A percentile compares a stretch with the other conserved stretches of the same genome.
Conservation (phyloP, 2,797 vertebrate species). For the Sebastes goodei region DNA sequence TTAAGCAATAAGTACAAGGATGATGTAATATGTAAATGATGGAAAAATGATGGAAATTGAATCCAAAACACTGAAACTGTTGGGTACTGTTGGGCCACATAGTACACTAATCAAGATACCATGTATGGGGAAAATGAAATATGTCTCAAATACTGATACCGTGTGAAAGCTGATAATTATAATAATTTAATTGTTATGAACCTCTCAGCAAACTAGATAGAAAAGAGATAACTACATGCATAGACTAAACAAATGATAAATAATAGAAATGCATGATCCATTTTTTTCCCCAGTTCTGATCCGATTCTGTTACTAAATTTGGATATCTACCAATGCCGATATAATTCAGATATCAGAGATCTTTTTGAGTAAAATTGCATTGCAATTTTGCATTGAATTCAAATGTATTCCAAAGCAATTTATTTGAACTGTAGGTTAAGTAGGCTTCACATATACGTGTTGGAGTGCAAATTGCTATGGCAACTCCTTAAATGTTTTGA, state of each 20-base stretch:
- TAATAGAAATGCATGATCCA: too few species aligned
- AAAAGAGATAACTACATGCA: too few species aligned
- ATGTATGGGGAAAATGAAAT: neutral
- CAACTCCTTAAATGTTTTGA: too few species aligned
- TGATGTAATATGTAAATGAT: neutral
- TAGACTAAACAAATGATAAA: neutral
- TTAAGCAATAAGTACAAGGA: neutral
- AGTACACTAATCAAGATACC: neutral
- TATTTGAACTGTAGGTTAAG: too few species aligned
- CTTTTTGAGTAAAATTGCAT: too few species aligned
- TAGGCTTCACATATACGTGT: too few species aligned
- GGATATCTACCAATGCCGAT: accelerated
- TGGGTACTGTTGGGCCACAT: neutral
- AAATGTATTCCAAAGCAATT: too few species aligned
- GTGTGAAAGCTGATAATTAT: neutral
- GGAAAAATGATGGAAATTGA: neutral
- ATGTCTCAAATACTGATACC: neutral
- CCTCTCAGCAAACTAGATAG: neutral
- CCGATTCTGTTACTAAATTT: too few species aligned
- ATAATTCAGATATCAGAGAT: too few species aligned
- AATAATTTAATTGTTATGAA: neutral
- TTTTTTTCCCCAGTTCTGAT: too few species aligned
- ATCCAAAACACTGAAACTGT: neutral
- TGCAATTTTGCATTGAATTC: too few species aligned
- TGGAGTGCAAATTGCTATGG: too few species aligned